A percentile compares a stretch with the other conserved stretches of the same genome.
phyloP scores from a whole-genome alignment of 37 sponge, comb jelly and placozoan species.

The Ephydatia muelleri region DNA sequence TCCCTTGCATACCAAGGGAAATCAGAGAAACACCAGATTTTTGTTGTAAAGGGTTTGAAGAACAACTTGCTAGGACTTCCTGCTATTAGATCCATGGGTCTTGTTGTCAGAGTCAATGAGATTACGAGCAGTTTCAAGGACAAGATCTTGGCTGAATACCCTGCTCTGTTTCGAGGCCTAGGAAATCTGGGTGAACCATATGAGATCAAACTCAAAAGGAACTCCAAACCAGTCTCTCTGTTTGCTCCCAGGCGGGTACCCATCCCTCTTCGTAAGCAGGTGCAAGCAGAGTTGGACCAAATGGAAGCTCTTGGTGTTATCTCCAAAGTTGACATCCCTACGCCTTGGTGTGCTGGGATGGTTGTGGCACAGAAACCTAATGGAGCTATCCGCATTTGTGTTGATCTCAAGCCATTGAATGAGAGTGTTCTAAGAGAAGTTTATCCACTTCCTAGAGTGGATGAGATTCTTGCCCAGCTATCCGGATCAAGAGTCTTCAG shows the following conservation, averaged over 20 bases:
- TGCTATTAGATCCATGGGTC: conserved; percentile 13
- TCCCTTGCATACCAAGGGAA: neutral
- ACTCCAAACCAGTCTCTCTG: conserved; percentile 6
- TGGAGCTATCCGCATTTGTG: too few species aligned
- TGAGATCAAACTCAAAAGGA: neutral
- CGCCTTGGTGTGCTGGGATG: too few species aligned
- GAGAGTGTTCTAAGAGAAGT: too few species aligned
- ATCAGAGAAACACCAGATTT: neutral
- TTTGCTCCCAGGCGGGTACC: conserved; percentile 8
- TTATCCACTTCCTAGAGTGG: too few species aligned
- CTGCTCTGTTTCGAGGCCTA: conserved; percentile 10
- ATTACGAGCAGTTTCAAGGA: neutral
- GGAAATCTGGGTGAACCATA: conserved; percentile 17
- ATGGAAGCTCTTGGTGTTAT: conserved; percentile 6
- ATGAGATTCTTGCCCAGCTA: too few species aligned
- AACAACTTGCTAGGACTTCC: conserved; percentile 19
- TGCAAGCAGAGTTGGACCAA: neutral
- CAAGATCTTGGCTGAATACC: conserved; percentile 7
- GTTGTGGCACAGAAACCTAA: too few species aligned
- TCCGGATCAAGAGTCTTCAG: too few species aligned
- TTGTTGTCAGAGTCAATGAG: conserved; percentile 1
- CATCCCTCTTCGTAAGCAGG: conserved; percentile 9
- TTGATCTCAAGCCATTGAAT: too few species aligned
- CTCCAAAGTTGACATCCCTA: too few species aligned
- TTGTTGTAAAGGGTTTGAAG: neutral